Percentiles rank a stretch among this genome's conserved stretches.
These are phyloP conservation scores for Leptura quadrifasciata DNA, from an alignment of 2,888 invertebrate genomes.

Conservation along the genomic window DNA sequence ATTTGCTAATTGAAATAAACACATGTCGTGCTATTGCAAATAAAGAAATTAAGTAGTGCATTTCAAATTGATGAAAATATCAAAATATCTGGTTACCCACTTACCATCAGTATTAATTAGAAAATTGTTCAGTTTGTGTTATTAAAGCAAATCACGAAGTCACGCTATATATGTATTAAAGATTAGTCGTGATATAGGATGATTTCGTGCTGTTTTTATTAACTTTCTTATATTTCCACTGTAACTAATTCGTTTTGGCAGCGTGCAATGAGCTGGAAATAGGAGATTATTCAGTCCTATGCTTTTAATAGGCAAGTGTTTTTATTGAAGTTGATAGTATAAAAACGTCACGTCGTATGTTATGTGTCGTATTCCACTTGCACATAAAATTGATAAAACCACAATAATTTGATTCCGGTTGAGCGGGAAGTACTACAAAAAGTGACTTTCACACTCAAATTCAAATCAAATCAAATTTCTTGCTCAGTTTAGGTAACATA, in stretches of 20 bases:
- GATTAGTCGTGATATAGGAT: conserved; percentile 1
- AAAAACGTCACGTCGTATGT: too few species aligned
- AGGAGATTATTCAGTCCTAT: background rate
- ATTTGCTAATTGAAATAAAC: too few species aligned
- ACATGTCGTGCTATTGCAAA: background rate
- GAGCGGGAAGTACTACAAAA: too few species aligned
- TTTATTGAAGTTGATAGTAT: too few species aligned
- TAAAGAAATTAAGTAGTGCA: conserved; percentile 1
- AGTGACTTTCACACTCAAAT: too few species aligned
- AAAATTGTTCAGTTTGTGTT: background rate
- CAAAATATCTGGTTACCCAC: conserved; percentile 4
- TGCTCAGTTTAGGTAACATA: too few species aligned
- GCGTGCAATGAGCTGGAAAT: background rate
- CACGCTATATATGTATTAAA: conserved; percentile 12
- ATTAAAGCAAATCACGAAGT: conserved; percentile 16
- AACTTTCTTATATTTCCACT: background rate
- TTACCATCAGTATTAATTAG: conserved; percentile 1
- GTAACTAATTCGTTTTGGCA: background rate
- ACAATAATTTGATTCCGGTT: too few species aligned
- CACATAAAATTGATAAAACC: too few species aligned
- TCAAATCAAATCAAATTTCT: too few species aligned
- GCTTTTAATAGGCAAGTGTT: background rate
- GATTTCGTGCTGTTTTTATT: background rate
- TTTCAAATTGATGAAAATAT: background rate
- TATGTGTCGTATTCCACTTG: too few species aligned